phyloP scores from a whole-genome alignment of 1,140 invertebrate species.

The Diplogasteroides magnus region DNA sequence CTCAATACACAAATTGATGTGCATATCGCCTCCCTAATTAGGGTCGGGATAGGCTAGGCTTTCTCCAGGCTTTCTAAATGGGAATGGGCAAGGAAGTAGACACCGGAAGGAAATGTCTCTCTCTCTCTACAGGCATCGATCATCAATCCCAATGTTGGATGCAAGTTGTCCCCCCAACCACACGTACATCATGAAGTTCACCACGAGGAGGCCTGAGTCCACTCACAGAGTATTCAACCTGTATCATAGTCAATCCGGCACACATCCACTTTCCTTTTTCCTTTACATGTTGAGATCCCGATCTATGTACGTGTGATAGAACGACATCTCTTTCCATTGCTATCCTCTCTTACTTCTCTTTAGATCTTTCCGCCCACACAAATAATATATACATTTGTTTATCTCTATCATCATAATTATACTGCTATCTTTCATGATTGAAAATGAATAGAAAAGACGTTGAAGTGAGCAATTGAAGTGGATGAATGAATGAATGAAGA shows the following conservation, averaged over 20 bases:
- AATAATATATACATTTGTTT: no score
- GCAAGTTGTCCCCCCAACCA: constrained; percentile 50
- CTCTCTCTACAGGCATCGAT: constrained; percentile 51
- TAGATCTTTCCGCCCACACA: no score
- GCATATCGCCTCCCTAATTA: no score
- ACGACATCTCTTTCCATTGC: neutral
- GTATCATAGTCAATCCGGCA: neutral
- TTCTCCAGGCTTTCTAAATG: no score
- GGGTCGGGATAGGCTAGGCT: no score
- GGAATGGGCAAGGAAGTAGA: no score
- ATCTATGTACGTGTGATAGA: neutral
- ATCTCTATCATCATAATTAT: constrained; percentile 1
- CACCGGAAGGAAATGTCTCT: no score
- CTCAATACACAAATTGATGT: no score
- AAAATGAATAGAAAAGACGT: constrained; percentile 4
- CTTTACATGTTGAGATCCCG: neutral
- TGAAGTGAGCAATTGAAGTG: constrained; percentile 8
- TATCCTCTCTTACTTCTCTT: neutral
- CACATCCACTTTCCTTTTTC: neutral
- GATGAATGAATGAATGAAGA: constrained; percentile 4
- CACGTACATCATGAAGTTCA: constrained; percentile 41
- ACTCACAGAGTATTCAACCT: no score
- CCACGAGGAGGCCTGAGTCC: constrained; percentile 1
- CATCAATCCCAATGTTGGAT: constrained; percentile 50
- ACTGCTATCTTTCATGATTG: neutral